Conservation (phyloP, 2,113 vertebrate species). For the Mormyrus lacerda region DNA sequence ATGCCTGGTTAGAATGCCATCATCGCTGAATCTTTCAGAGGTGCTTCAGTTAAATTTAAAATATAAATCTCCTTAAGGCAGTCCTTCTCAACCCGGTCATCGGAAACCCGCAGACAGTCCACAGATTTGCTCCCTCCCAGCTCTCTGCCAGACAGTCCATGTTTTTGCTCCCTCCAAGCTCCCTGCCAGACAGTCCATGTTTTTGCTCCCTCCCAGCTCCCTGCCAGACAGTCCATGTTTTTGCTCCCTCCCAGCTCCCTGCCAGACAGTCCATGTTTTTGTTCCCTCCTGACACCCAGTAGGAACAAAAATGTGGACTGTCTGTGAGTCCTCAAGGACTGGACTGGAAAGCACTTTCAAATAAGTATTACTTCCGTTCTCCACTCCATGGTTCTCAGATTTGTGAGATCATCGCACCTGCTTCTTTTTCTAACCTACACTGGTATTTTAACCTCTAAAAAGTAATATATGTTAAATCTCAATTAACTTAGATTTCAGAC, state of each 20-base stretch:
- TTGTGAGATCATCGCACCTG: background rate
- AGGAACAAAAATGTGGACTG: background rate
- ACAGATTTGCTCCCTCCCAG: background rate
- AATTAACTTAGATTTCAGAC: background rate
- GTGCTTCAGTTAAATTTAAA: background rate
- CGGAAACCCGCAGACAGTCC: background rate
- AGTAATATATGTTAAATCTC: background rate
- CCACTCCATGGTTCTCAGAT: background rate
- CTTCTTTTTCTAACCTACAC: background rate
- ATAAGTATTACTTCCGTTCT: background rate
- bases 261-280: too few species aligned
- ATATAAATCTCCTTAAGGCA: background rate
- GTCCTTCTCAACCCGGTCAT: background rate
- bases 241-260: too few species aligned
- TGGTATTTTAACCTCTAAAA: background rate
- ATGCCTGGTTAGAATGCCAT: background rate
- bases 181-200: too few species aligned
- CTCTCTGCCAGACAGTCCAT: background rate
- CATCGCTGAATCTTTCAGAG: background rate
- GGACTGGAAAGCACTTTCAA: background rate
- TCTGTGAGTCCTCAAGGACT: background rate
- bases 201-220: background rate
- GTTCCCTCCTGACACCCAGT: background rate
- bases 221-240: too few species aligned
- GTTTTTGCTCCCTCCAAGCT: background rate